Conservation (phyloP, 2,113 vertebrate genomes). For the Crotalus viridis region DNA sequence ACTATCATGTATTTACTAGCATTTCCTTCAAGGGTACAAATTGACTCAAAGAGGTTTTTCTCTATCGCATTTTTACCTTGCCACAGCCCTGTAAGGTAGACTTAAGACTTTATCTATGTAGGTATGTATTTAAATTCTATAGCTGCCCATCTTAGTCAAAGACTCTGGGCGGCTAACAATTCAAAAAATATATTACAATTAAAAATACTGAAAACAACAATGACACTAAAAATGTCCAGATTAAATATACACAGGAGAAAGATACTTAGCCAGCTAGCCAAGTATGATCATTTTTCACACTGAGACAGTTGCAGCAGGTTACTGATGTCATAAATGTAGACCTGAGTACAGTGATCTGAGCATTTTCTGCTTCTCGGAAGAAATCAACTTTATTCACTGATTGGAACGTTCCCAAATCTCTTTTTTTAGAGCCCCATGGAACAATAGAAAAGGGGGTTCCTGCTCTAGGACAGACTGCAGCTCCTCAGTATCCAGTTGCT, state of each 20-base stretch:
- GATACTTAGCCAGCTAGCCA: not conserved
- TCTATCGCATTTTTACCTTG: not conserved
- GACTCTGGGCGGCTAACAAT: not conserved
- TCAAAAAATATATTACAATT: too few relatives aligned
- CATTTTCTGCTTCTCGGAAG: not conserved
- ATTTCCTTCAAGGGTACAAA: not conserved
- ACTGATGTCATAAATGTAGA: not conserved
- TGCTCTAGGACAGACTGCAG: constrained; percentile 3
- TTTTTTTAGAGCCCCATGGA: not conserved
- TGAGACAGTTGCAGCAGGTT: not conserved
- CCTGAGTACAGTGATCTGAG: not conserved
- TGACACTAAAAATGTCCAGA: not conserved
- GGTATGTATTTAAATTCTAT: not conserved
- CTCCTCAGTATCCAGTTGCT: constrained; percentile 9
- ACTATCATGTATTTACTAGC: not conserved
- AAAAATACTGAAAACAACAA: not conserved
- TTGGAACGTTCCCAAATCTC: not conserved
- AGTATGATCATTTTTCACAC: not conserved
- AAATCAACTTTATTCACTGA: not conserved
- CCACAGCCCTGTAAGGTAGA: not conserved
- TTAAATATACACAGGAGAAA: not conserved
- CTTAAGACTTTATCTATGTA: not conserved
- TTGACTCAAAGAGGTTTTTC: not conserved
- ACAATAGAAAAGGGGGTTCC: not conserved
- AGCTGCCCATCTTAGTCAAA: not conserved